A percentile compares a stretch with the other conserved stretches of the same genome.
Conservation (phyloP, 2,113 vertebrate genomes). For the Arvicanthis niloticus region DNA sequence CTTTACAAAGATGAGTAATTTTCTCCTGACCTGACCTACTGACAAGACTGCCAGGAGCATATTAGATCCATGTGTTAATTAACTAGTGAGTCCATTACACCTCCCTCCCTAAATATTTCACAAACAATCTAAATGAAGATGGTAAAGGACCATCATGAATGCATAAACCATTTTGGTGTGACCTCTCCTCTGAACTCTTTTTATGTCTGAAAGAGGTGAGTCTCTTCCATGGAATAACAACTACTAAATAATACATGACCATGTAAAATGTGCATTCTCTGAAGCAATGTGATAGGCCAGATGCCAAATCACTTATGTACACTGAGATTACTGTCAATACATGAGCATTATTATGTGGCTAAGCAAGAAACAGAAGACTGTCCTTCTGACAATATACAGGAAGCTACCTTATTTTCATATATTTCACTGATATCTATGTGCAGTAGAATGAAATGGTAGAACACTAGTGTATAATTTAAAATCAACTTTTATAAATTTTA, state of each 20-base stretch:
- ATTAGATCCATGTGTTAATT: constrained; percentile 34
- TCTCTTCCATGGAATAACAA: constrained; percentile 52
- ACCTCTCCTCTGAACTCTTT: constrained; percentile 62
- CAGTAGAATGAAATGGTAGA: background rate
- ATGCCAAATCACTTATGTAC: constrained; percentile 24
- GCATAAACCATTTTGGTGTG: constrained; percentile 44
- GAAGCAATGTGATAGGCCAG: background rate
- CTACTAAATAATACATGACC: constrained; percentile 51
- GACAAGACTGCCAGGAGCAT: background rate
- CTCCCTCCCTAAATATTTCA: constrained; percentile 47
- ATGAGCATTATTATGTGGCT: background rate
- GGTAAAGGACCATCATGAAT: constrained; percentile 57
- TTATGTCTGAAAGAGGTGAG: constrained; percentile 32
- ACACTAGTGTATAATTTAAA: background rate
- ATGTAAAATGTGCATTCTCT: constrained; percentile 26
- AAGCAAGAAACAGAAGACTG: background rate
- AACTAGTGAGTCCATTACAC: constrained; percentile 42
- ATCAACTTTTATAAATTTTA: background rate
- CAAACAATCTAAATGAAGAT: constrained; percentile 44
- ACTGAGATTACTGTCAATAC: constrained; percentile 30
- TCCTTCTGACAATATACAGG: background rate
- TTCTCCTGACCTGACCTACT: constrained; percentile 32
- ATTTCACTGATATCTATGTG: background rate
- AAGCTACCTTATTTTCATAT: background rate
- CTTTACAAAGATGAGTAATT: constrained; percentile 30